These are phyloP conservation scores for Butorides virescens DNA, from an alignment of 2,113 vertebrate genomes.

Conservation along the genomic window DNA sequence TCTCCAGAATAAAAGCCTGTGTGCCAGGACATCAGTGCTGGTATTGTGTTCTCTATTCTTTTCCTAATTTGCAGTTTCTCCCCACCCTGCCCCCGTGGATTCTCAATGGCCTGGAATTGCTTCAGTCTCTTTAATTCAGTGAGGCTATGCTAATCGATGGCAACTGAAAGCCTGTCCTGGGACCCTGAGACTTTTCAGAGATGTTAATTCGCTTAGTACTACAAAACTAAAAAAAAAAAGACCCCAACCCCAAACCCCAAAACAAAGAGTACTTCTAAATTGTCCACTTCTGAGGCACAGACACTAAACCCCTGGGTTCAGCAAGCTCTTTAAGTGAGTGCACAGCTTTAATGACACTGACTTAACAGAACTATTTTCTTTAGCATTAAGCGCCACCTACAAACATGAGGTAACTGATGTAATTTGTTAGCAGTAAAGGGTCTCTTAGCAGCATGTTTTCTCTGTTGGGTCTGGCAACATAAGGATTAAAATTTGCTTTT, in stretches of 20 bases:
- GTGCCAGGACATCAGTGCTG: slow-evolving; percentile 46
- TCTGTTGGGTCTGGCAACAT: neutral
- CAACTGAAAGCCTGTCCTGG: slow-evolving; percentile 30
- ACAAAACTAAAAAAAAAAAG: neutral
- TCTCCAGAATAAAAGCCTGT: slow-evolving; percentile 74
- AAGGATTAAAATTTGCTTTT: neutral
- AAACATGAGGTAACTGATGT: neutral
- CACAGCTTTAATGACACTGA: neutral
- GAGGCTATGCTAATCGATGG: slow-evolving; percentile 37
- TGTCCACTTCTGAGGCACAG: neutral
- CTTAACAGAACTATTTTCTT: neutral
- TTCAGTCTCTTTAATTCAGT: slow-evolving; percentile 21
- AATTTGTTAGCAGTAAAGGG: neutral
- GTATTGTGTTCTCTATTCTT: slow-evolving; percentile 47
- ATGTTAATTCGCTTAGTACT: slow-evolving; percentile 32
- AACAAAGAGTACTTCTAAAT: neutral
- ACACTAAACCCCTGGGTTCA: neutral
- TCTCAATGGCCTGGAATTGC: slow-evolving; percentile 51
- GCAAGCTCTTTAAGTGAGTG: neutral
- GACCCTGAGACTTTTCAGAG: slow-evolving; percentile 19
- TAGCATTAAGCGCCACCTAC: neutral
- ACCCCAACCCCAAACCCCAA: too few relatives aligned
- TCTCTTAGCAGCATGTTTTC: neutral
- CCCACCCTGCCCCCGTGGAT: slow-evolving; percentile 6
- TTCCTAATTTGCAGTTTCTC: slow-evolving; percentile 53